Base-by-base conservation (phyloP, 2,888 invertebrate species). In the Leptinotarsa juncta region DNA sequence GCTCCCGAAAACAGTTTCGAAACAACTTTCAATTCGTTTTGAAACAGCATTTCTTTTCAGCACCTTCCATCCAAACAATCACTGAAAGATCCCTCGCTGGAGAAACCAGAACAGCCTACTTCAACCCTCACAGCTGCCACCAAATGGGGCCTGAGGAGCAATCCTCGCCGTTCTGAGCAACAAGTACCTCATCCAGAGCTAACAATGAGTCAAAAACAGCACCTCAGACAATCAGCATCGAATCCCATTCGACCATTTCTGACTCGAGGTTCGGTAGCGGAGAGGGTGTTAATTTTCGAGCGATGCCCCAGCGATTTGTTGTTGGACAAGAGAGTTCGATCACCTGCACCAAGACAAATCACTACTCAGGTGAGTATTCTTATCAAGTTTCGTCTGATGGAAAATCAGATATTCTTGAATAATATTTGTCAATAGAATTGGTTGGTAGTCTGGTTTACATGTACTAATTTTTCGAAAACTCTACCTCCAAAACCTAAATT, bases 211-310 rank as follows among this genome's bases (percentile, higher is more conserved):
- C 92, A 92, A 84, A 89, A 90, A 80, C 91, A 91, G 81, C 91
- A 92, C 81, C 89, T 88, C 49, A 80, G 88, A 60, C 87, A 86
- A 78, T 84, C 85, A 32, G 85, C 87, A n/a, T 32, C 69, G 42
- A 93, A 92, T 85, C 95, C 96, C 7, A 94, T 96, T 73, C 90
- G 95, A 69, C 96, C 96, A 18, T 96, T 96, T 88, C 90, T 96
- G 71, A 96, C 96, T 60, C 91, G 96, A 75, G 97, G 96, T 32
- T 96, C 96, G 5, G 97, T 97, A 3, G 96, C 96, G 32, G 97
- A 97, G 86, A 90, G 96, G 67, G 96, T 96, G 78, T 91, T 96
- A 79, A 95, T 96, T 88, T 97, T 97, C 86, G 97, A 97, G 88
- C 93, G 95, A 87, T 96, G 96, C 84, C 96, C 96, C 53, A 95